Evolutionary conservation across 1,140 invertebrate species (phyloP).

Genomic region (Leptoteleia sp.): DNA sequence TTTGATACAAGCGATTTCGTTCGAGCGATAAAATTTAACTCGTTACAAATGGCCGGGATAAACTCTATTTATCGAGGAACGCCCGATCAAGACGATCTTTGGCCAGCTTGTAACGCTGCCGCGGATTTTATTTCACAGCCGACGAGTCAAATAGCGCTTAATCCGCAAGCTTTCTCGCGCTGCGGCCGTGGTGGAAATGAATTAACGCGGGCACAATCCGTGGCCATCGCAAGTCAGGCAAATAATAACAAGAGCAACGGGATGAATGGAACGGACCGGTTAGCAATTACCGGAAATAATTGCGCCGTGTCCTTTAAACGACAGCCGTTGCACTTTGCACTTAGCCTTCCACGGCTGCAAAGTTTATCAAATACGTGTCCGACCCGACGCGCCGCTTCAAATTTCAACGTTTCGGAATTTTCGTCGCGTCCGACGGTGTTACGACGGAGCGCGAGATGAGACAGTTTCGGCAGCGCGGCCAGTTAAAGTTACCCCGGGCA

Average conservation of each 20-base stretch:
- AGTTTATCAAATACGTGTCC: conserved; percentile 49
- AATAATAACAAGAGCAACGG: not conserved
- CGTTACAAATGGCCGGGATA: not conserved
- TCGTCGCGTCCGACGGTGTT: conserved; percentile 11
- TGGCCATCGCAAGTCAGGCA: conserved; percentile 8
- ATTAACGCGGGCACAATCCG: not conserved
- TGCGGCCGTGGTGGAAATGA: conserved; percentile 28
- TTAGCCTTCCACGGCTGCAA: conserved; percentile 25
- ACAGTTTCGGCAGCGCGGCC: no score
- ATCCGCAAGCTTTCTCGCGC: conserved; percentile 5
- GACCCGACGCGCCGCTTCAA: conserved; percentile 2
- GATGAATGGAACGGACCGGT: not conserved
- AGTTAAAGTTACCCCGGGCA: not conserved
- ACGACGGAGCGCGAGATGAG: conserved; percentile 4
- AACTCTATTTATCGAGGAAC: conserved; percentile 13
- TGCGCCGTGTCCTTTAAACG: conserved; percentile 1
- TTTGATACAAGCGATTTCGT: no score
- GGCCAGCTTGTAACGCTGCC: conserved; percentile 2
- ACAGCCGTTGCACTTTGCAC: conserved; percentile 38
- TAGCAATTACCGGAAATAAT: conserved; percentile 13
- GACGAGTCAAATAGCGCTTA: conserved; percentile 9
- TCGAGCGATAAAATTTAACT: conserved; percentile 4
- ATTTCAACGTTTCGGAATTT: conserved; percentile 24
- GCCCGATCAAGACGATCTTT: not conserved
- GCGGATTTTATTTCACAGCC: conserved; percentile 22